A percentile compares a stretch with the other conserved stretches of the same genome.
Evolutionary conservation across 1,140 invertebrate species (phyloP).

Genomic region (honey bee (Apis mellifera)): Amel_HAv3.1 CM009946.2:2338001-2338500

Average conservation of each 20-base stretch:
- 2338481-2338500: neutral
- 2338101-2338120: conserved; percentile 14
- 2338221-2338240: no score
- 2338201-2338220: no score
- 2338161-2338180: no score
- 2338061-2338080: neutral
- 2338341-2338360: neutral
- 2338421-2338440: conserved; percentile 27
- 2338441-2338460: conserved; percentile 22
- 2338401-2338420: neutral
- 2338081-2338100: no score
- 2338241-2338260: no score
- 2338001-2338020: conserved; percentile 17
- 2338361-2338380: neutral
- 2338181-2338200: no score
- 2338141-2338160: no score
- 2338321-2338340: neutral
- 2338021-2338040: conserved; percentile 30
- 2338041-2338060: conserved; percentile 32
- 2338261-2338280: no score
- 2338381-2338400: conserved; percentile 26
- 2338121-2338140: neutral
- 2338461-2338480: conserved; percentile 4
- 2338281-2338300: neutral
- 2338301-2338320: neutral